Evolutionary conservation across 2,888 invertebrate genomes (phyloP).

Genomic region (Mantis religiosa): DNA sequence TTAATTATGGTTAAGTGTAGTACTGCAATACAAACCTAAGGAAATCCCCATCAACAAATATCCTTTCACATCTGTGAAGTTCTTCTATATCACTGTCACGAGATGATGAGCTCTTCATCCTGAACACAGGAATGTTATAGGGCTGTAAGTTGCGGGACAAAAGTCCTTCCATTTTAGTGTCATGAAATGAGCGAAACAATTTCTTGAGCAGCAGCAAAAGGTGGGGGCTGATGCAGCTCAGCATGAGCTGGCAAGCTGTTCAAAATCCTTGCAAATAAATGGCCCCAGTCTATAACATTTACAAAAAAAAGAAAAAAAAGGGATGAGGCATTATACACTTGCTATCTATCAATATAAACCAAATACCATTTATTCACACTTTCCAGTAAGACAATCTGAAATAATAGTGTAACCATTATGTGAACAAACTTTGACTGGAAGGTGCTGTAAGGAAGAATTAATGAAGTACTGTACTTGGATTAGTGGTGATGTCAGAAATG

Average conservation of each 20-base stretch:
- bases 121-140: slow-evolving; percentile 4
- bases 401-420: too few relatives aligned
- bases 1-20: too few relatives aligned
- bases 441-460: too few relatives aligned
- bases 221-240: slow-evolving; percentile 13
- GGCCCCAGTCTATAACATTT: not conserved
- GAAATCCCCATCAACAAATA: slow-evolving; percentile 22
- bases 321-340: not conserved
- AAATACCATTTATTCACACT: too few relatives aligned
- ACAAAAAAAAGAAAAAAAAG: not conserved
- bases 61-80: slow-evolving; percentile 11
- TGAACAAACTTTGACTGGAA: too few relatives aligned
- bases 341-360: too few relatives aligned
- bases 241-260: not conserved
- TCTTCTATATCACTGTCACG: slow-evolving; percentile 4
- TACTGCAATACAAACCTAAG: slow-evolving; percentile 12
- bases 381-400: too few relatives aligned
- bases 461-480: too few relatives aligned
- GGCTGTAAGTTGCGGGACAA: slow-evolving; percentile 13
- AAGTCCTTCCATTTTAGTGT: slow-evolving; percentile 21
- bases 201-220: slow-evolving; percentile 15
- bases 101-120: slow-evolving; percentile 8
- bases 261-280: not conserved
- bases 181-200: slow-evolving; percentile 16
- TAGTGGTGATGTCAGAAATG: too few relatives aligned